A percentile compares a stretch with the other conserved stretches of the same genome.
Conservation (phyloP, 2,113 vertebrate genomes). For the Ornithorhynchus anatinus region DNA sequence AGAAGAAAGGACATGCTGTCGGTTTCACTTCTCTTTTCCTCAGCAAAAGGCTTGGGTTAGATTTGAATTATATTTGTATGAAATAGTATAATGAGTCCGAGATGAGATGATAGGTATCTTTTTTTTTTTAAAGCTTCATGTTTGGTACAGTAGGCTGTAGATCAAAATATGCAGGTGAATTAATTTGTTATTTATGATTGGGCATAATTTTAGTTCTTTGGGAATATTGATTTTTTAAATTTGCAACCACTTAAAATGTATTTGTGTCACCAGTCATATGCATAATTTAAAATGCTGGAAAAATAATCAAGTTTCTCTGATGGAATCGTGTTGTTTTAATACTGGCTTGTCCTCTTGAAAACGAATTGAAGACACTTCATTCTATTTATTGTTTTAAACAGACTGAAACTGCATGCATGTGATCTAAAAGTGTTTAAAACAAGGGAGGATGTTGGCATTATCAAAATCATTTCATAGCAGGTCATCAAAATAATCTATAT, state of each 20-base stretch:
- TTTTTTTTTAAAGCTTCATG: slow-evolving; percentile 25
- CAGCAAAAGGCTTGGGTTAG: slow-evolving; percentile 26
- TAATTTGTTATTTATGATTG: slow-evolving; percentile 61
- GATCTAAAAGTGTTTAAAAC: slow-evolving; percentile 12
- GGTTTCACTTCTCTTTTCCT: background rate
- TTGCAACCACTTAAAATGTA: slow-evolving; percentile 67
- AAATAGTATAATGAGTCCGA: slow-evolving; percentile 18
- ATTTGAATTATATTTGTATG: slow-evolving; percentile 41
- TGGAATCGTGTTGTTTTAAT: slow-evolving; percentile 60
- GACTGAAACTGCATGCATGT: slow-evolving; percentile 38
- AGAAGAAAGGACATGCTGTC: slow-evolving; percentile 38
- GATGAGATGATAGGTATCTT: slow-evolving; percentile 13
- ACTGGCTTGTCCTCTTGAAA: slow-evolving; percentile 48
- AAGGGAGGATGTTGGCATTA: slow-evolving; percentile 18
- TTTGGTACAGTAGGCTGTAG: slow-evolving; percentile 30
- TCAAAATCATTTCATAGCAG: slow-evolving; percentile 39
- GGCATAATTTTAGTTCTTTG: slow-evolving; percentile 53
- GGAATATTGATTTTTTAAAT: slow-evolving; percentile 62
- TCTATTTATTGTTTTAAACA: slow-evolving; percentile 40
- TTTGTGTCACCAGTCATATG: slow-evolving; percentile 59
- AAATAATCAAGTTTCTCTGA: slow-evolving; percentile 63
- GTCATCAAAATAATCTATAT: no score
- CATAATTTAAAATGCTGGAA: slow-evolving; percentile 57
- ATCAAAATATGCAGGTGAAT: slow-evolving; percentile 59
- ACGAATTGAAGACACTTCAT: slow-evolving; percentile 13